Evolutionary conservation across 2,888 invertebrate genomes (phyloP), one percentile per base, ranked within the genome.

Genomic region (Athalia rosae): DNA sequence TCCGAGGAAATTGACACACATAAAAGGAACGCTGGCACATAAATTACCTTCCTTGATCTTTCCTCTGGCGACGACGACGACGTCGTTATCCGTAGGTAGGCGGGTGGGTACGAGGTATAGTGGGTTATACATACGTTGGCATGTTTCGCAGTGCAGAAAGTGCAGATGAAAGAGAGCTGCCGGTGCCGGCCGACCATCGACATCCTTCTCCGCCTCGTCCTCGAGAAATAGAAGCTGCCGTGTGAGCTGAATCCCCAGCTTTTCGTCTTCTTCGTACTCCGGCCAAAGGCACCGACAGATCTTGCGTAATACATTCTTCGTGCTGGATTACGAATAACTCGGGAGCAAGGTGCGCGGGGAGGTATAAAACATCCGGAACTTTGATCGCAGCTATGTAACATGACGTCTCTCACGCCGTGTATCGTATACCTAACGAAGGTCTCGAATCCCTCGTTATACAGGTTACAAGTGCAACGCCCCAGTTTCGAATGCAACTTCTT

Each of bases 21-120:
- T 67, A 67, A 67, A 67, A 67, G 48, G 28, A 50, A 41, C 15
- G 67, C 53, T 67, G 67, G 50, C 67, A 50, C 67, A 67, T 67
- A 67, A 67, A 67, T 67, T 67, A 67, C 67, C 67, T 53, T 67
- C 67, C 67, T 67, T 67, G 67, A 67, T 67, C 67, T 67, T 67
- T 67, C 67, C 62, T 28, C 28, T 28, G 28, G 28, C 28, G 28
- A 28, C 28, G 15, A 28, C 28, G 15, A 53, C 43, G 15, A 67
- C 67, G 67, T 67, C 67, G 67, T 67, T 67, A 67, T 67, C 53
- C 67, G 48, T 53, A 50, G 13, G n/a, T 28, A 28, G 28, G 48
- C 53, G 50, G 13, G n/a, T 28, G 28, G 28, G 28, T 28, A 28
- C 28, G 2, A 28, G 28, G 28, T 28, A 28, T 28, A 28, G 28